Base-by-base conservation (phyloP, 2,797 vertebrate species). In the Cryptoprocta ferox region DNA sequence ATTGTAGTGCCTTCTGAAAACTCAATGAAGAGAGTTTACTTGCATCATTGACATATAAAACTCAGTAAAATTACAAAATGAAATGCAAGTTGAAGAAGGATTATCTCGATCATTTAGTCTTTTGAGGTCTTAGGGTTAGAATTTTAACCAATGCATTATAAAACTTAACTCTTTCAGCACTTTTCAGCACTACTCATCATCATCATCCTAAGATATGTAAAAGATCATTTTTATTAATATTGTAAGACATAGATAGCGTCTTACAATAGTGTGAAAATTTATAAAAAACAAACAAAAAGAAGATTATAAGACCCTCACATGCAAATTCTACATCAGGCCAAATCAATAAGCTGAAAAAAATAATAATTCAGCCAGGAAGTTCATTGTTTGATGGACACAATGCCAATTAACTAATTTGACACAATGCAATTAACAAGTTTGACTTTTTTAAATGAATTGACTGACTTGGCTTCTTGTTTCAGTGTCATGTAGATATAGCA, bases 321-420 rank as follows among this genome's bases (percentile, higher is more conserved):
- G n/a, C 18, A 76, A 19, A 66, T 39, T 88, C 48, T 45, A 9
- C 19, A 39, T 89, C 71, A 68, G 30, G 26, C 35, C 68, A 90
- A 88, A 71, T 93, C 87, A 86, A 50, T 94, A 53, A 82, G 18
- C 21, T 78, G 18, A 92, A 39, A 84, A 84, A 91, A 80, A 79
- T n/a, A 92, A 89, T 39, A 93, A 80, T 45, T 94, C 59, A 93
- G 16, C 42, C 48, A 73, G 65, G 37, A 96, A 63, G 65, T 76
- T 86, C 81, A 71, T 53, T 88, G 59, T 93, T 95, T 97, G 94
- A 97, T 50, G 70, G 95, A 65, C 79, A 94, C 26, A 39, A 75
- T 96, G 88, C 73, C 95, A 95, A 89, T 97, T 95, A 96, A 91
- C 71, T 90, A 94, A 95, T 95, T n/a, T 92, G 88, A 96, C 90